A percentile compares a stretch with the other conserved stretches of the same genome.
phyloP scores from a whole-genome alignment of 1,140 invertebrate genomes.

The Drosophila triauraria region DNA sequence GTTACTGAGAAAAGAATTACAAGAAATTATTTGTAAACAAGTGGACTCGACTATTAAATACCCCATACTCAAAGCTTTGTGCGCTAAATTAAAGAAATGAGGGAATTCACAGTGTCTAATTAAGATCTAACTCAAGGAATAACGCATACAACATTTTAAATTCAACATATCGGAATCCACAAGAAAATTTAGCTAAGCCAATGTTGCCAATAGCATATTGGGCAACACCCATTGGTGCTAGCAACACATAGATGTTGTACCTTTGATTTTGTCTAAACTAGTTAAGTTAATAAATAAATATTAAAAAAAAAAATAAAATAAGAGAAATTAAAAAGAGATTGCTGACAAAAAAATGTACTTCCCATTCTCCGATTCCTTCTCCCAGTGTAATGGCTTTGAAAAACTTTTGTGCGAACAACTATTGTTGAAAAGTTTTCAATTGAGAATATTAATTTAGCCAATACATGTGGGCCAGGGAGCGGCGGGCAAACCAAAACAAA shows the following conservation, averaged over 20 bases:
- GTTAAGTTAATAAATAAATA: neutral
- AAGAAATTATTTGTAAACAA: too few species aligned
- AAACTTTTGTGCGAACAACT: constrained; percentile 70
- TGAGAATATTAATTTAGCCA: constrained; percentile 84
- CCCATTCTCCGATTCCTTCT: neutral
- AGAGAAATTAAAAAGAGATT: neutral
- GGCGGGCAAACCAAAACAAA: constrained; percentile 64
- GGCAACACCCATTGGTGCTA: too few species aligned
- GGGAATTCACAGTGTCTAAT: too few species aligned
- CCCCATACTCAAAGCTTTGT: too few species aligned
- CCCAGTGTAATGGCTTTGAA: constrained; percentile 71
- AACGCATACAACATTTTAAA: neutral
- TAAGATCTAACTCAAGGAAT: too few species aligned
- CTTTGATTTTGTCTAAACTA: too few species aligned
- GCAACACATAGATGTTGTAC: too few species aligned
- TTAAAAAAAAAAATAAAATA: neutral
- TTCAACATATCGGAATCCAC: neutral
- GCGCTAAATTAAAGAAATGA: too few species aligned
- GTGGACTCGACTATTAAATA: too few species aligned
- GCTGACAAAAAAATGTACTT: neutral
- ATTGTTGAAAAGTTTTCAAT: constrained; percentile 82
- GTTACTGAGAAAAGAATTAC: too few species aligned
- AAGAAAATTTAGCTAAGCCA: too few species aligned
- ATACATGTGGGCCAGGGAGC: constrained; percentile 73
- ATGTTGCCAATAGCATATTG: too few species aligned